Base-by-base conservation (phyloP, 2,113 vertebrate genomes). In the Tringa solitaria region DNA sequence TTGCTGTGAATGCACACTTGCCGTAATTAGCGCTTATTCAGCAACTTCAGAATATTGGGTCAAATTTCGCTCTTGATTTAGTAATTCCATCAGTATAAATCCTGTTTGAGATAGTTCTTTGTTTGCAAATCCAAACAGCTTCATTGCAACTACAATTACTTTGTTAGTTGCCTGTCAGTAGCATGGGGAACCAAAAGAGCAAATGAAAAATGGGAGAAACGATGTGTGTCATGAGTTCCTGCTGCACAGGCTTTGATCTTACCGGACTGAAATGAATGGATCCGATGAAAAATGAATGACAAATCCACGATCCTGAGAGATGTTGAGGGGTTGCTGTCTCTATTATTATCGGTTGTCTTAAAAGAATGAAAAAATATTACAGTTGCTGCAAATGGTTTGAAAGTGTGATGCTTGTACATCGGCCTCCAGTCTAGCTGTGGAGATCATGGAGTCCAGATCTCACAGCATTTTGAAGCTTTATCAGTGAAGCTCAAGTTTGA, bases 241-340 rank as follows among this genome's bases (percentile, higher is more conserved):
- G 1, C 50, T 16, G 27, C 14, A 9, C 51, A 12, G 13, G 24
- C 59, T 77, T 33, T 28, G 46, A 17, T 51, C 16, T 57, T 28
- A 19, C 1, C 1, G 2, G 68, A 9, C 19, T 8, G 16, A 21
- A 3, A 6, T 1, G 4, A 57, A 33, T 9, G 41, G 45, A 39
- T 50, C 8, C 5, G 0, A 33, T 81, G 69, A 39, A 26, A 78
- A 41, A 57, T 39, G 26, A 28, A 15, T 8, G 60, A n/a, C 6
- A 3, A 73, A 18, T 22, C 28, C 2, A 1, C 1, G 2, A 7
- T 43, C 14, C 6, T 21, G 74, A 35, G 51, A 39, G 64, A 4
- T 12, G 16, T 30, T n/a, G 32, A 37, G 39, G 16, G 54, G 10
- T 61, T 68, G 15, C 59, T 74, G 32, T 12, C 33, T n/a, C 6